phyloP scores from a whole-genome alignment of 1,140 invertebrate species.

The Nylanderia fulva region DNA sequence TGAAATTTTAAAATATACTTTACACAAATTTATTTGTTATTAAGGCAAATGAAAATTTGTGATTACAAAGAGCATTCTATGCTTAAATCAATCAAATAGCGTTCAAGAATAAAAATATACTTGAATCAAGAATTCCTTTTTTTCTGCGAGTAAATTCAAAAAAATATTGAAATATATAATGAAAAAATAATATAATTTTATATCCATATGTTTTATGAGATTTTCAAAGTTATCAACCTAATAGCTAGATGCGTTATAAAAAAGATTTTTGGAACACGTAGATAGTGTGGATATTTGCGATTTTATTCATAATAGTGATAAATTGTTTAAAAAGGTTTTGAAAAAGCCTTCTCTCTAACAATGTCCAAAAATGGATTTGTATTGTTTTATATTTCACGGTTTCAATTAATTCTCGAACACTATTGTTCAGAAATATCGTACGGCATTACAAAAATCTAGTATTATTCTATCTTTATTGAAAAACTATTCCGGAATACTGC shows the following conservation, averaged over 20 bases:
- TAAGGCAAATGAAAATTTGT: too few species aligned
- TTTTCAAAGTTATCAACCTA: not conserved
- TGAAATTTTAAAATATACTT: too few species aligned
- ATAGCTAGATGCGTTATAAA: not conserved
- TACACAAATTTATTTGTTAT: too few species aligned
- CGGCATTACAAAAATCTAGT: not conserved
- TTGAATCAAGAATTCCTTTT: too few species aligned
- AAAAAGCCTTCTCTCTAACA: not conserved
- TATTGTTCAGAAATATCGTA: not conserved
- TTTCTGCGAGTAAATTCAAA: too few species aligned
- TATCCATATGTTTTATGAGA: not conserved
- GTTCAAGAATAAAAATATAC: too few species aligned
- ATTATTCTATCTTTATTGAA: not conserved
- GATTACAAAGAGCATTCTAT: too few species aligned
- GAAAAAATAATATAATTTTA: not conserved
- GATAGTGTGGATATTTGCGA: not conserved
- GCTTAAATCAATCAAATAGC: too few species aligned
- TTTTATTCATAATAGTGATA: not conserved
- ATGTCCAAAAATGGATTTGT: not conserved
- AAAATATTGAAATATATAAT: too few species aligned
- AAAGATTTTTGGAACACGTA: not conserved
- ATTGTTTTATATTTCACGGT: not conserved
- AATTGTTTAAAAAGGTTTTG: not conserved
- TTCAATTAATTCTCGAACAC: not conserved
- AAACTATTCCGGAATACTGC: not conserved